Base-by-base conservation (phyloP, 2,888 invertebrate species). In the Pseudoips prasinana region DNA sequence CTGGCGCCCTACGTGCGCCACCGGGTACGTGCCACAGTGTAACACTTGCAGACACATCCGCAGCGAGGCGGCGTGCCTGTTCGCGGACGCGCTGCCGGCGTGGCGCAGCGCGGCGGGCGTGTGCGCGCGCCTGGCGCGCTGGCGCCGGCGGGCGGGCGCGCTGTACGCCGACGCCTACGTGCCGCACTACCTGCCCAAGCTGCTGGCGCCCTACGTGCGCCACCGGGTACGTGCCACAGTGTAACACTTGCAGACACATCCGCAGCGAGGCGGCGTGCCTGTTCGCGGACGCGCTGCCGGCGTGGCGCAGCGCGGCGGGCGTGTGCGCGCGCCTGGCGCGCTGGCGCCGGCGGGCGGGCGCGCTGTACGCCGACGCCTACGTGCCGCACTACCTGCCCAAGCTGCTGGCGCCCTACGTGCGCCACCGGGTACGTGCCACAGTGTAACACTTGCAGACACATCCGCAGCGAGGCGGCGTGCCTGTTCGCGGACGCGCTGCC, bases 251-350 rank as follows among this genome's bases (percentile, higher is more conserved):
- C 92, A 7, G 20, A 7, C 2, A 7, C 39, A 78, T 85, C 36
- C 66, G 68, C 0, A 25, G 38, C 19, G 46, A 39, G 25, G 50
- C 93, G 0, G 83, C 89, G 10, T 85, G 90, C 20, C 78, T 98
- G 46, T 97, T 98, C 83, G 92, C 93, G 32, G 99, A 99, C 85
- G 58, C 98, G 96, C 98, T 83, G 92, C 93, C 33, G 99, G 99
- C 85, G 58, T 98, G 96, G 89, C 93, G 94, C 48, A 92, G 94
- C 36, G 89, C 95, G 25, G 91, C 92, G 50, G 92, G 92, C 41
- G 94, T 98, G 55, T 90, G 96, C 52, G 90, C 91, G 11, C 92
- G 93, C 51, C 94, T 97, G 69, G 94, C 95, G 63, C 91, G 93
- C 33, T 98, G 98, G 98, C 92, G 95, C 43, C 91, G 91, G 36